Evolutionary conservation across 2,888 invertebrate species (phyloP), one percentile per base, ranked within the genome.

Genomic region (Anagyrus pseudococci): DNA sequence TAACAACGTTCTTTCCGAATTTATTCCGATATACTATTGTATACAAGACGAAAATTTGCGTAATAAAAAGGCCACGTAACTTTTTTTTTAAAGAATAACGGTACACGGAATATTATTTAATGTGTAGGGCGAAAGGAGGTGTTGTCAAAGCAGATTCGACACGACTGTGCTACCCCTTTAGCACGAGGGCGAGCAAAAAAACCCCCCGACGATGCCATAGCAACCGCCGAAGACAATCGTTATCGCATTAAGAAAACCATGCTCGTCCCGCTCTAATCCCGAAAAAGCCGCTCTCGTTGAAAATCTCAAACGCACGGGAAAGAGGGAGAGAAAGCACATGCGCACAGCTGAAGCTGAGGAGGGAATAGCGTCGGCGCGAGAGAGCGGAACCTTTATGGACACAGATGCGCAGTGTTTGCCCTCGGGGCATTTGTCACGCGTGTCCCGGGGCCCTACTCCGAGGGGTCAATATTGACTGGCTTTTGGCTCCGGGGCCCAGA

Each of bases 391-490:
- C 10, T 23, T 23, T 79, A 78, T 78, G 70, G 75, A 78, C 79
- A 79, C 80, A 80, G 79, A 79, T 79, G 80, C 79, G 71, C 73
- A 70, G 67, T 78, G 76, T 80, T 80, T 80, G 77, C 77, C 70
- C 72, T 43, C 69, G 70, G 70, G 74, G 78, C 80, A 80, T 80
- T 80, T 80, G 80, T 80, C 80, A 80, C 80, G 79, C 80, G 80
- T 80, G 80, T 80, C 79, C 73, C 19, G 7, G 25, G 10, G n/a
- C 47, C 40, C 20, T 78, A 75, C 77, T 77, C 77, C 75, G 62
- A 77, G 77, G 64, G 73, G 77, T 78, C 76, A 80, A 80, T 80
- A 80, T 80, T 80, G 75, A 80, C 79, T 76, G 58, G n/a, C n/a
- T n/a, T n/a, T n/a, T n/a, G 59, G 17, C 13, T 19, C 26, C 4